phyloP scores from a whole-genome alignment of 2,797 vertebrate genomes.

The Aplochiton taeniatus region DNA sequence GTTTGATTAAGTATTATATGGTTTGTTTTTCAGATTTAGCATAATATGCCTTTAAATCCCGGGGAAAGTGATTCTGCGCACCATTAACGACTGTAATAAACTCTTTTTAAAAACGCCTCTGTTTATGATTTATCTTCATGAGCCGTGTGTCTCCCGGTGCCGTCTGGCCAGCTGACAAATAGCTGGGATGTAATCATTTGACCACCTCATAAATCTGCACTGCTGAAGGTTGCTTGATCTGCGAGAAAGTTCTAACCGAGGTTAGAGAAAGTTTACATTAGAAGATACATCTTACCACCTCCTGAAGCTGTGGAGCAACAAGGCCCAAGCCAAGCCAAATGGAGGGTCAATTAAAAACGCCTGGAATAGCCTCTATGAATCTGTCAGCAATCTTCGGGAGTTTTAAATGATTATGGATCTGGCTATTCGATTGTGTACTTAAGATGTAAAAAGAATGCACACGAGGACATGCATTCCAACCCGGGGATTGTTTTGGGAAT shows the following conservation, averaged over 20 bases:
- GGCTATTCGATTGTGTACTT: too few relatives aligned
- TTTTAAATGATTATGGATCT: too few relatives aligned
- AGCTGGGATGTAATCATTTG: constrained; percentile 74
- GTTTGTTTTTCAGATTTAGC: constrained; percentile 90
- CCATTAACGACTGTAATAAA: constrained; percentile 84
- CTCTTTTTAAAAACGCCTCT: constrained; percentile 69
- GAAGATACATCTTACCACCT: background rate
- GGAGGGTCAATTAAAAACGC: too few relatives aligned
- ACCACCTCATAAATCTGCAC: constrained; percentile 75
- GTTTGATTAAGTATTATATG: constrained; percentile 92
- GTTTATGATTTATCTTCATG: constrained; percentile 81
- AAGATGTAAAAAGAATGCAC: too few relatives aligned
- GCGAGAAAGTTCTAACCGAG: constrained; percentile 74
- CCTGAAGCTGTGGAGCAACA: too few relatives aligned
- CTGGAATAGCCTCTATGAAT: too few relatives aligned
- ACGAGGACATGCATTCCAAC: too few relatives aligned
- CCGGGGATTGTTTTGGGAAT: too few relatives aligned
- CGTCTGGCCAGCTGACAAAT: constrained; percentile 82
- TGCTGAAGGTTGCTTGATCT: constrained; percentile 69
- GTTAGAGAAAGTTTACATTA: constrained; percentile 49
- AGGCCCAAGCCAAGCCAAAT: too few relatives aligned
- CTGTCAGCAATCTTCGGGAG: too few relatives aligned
- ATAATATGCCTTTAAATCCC: constrained; percentile 91
- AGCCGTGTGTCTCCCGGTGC: constrained; percentile 60
- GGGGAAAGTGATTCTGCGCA: constrained; percentile 62